Evolutionary conservation across 2,888 invertebrate species (phyloP).

Genomic region (Callyntrura sp.): DNA sequence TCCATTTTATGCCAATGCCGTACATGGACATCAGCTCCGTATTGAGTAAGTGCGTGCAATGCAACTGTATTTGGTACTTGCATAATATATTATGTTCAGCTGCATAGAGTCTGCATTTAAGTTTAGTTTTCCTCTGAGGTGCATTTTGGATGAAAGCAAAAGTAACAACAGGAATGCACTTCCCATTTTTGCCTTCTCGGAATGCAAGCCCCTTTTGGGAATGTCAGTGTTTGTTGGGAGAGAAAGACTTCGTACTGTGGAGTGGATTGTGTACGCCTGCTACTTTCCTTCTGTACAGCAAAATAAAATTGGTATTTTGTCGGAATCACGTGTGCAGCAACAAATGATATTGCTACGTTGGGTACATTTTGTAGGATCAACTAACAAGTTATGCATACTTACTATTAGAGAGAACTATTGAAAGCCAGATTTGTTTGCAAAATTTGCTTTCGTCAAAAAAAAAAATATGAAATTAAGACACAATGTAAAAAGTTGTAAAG

Average conservation of each 20-base stretch:
- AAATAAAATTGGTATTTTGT: too few species aligned
- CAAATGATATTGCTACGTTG: too few species aligned
- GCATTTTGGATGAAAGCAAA: slow-evolving; percentile 50
- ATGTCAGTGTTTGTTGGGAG: neutral
- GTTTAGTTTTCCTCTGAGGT: slow-evolving; percentile 20
- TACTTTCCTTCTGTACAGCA: too few species aligned
- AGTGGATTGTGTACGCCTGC: too few species aligned
- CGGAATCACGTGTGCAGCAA: too few species aligned
- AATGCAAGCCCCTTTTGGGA: slow-evolving; percentile 32
- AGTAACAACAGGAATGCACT: slow-evolving; percentile 38
- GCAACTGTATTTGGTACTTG: slow-evolving; percentile 55
- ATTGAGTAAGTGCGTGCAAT: slow-evolving; percentile 59
- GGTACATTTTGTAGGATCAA: too few species aligned
- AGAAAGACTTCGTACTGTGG: neutral
- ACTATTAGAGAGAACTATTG: too few species aligned
- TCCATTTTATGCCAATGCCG: slow-evolving; percentile 66
- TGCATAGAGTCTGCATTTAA: neutral
- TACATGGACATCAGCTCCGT: slow-evolving; percentile 70
- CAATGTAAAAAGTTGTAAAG: neutral
- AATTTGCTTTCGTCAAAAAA: neutral
- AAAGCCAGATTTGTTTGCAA: too few species aligned
- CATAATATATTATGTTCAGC: slow-evolving; percentile 24
- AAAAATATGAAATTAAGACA: slow-evolving; percentile 40
- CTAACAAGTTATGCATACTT: too few species aligned
- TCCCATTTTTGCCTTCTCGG: slow-evolving; percentile 41